Percentiles rank a stretch among this genome's conserved stretches.
phyloP scores from a whole-genome alignment of 2,888 invertebrate species.

The Ctenicera cuprea region DNA sequence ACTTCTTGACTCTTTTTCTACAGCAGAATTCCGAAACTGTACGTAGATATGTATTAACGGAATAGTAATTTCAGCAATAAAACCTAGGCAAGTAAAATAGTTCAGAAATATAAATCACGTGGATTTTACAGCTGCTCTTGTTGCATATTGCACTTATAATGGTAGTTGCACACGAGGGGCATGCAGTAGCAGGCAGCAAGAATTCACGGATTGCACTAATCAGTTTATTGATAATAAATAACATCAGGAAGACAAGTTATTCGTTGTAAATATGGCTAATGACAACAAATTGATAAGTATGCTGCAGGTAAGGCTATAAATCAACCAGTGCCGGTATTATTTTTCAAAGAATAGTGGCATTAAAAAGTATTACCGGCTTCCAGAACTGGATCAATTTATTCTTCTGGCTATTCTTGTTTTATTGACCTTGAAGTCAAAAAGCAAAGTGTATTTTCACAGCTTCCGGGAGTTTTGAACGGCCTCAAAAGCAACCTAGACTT shows the following conservation, averaged over 20 bases:
- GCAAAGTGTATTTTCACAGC: no score
- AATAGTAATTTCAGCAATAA: conserved; percentile 7
- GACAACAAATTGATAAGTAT: conserved; percentile 42
- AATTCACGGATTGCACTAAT: conserved; percentile 32
- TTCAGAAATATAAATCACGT: conserved; percentile 7
- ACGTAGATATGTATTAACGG: no score
- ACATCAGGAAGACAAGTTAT: conserved; percentile 36
- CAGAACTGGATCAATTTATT: conserved; percentile 37
- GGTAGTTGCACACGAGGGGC: neutral
- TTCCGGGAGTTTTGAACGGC: no score
- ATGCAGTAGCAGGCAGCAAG: conserved; percentile 14
- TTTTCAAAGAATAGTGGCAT: conserved; percentile 30
- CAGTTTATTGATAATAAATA: conserved; percentile 39
- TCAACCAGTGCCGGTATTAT: conserved; percentile 29
- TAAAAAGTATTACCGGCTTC: conserved; percentile 31
- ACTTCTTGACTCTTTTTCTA: no score
- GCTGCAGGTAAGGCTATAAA: conserved; percentile 20
- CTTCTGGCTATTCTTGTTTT: conserved; percentile 23
- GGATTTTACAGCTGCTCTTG: conserved; percentile 13
- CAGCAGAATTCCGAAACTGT: no score
- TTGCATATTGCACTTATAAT: neutral
- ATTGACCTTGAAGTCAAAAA: no score
- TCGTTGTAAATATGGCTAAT: conserved; percentile 38
- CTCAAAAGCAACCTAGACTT: no score
- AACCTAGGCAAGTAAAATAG: neutral